Conservation (phyloP, 2,113 vertebrate species). For the Typhlomys cinereus region DNA sequence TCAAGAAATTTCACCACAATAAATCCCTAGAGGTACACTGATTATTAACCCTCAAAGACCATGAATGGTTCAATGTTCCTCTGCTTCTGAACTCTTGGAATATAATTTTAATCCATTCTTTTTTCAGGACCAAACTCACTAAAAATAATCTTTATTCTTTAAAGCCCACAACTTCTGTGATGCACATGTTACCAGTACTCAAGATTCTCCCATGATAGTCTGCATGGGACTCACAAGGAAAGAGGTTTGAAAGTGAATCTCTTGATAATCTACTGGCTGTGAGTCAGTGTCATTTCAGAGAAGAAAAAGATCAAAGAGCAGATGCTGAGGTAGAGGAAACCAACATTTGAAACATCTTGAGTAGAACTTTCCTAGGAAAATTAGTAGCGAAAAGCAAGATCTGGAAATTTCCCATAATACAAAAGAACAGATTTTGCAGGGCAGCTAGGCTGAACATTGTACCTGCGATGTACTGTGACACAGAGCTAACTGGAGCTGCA, state of each 20-base stretch:
- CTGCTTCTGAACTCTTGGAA: neutral
- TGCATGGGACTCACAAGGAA: neutral
- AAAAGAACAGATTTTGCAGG: slow-evolving; percentile 1
- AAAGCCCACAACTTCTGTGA: neutral
- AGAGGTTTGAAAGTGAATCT: neutral
- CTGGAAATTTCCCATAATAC: neutral
- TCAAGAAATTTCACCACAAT: neutral
- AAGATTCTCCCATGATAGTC: neutral
- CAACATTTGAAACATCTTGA: slow-evolving; percentile 35
- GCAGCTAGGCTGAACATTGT: neutral
- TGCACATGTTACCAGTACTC: neutral
- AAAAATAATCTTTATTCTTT: neutral
- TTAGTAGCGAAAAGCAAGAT: neutral
- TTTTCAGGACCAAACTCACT: neutral
- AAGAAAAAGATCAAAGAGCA: slow-evolving; percentile 45
- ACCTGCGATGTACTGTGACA: neutral
- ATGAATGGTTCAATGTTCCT: neutral
- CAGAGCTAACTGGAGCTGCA: neutral
- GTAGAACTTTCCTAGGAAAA: slow-evolving; percentile 45
- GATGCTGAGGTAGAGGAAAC: neutral
- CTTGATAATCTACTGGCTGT: neutral
- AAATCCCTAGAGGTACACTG: neutral
- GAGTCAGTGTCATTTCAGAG: neutral
- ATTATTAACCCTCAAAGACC: neutral
- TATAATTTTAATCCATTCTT: neutral